Base-by-base conservation (phyloP, 2,113 vertebrate species). In the Chionodraco myersi region DNA sequence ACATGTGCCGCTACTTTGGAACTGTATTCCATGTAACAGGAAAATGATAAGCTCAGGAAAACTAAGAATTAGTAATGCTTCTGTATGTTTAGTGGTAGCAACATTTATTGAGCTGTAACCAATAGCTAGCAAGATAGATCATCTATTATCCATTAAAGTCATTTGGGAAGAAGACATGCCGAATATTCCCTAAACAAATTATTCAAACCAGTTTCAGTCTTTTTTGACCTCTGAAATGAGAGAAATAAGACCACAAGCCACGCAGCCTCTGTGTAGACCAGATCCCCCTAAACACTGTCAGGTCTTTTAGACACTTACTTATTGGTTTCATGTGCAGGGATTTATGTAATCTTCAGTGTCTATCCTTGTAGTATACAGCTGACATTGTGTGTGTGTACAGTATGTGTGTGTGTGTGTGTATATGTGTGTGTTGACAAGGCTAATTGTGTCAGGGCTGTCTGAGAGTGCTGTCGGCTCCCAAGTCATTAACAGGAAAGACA, bases 401-500 rank as follows among this genome's bases (percentile, higher is more conserved):
- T 77, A 15, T 56, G 15, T 45, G 53, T 59, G 66, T 75, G 70
- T 30, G 30, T 30, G 66, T 75, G 70, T 30, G 30, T 30, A 3
- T 30, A 3, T 30, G 30, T 30, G 30, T 30, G 3, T 30, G 30
- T 30, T 83, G 77, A 90, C n/a, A 16, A 81, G 82, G 65, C 82
- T 90, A 88, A 92, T 83, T 90, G 89, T 61, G 52, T 87, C 77
- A 62, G 69, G 88, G 82, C 83, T 85, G 81, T 89, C 87, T 84
- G 75, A 83, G 86, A 79, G 83, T 65, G 73, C 88, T 54, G 64
- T 72, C 34, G 70, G 82, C 89, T 90, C 83, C 83, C 87, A 21
- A 41, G 82, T 90, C 91, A 93, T 93, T 93, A 92, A 80, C 75
- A 78, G 79, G 77, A 90, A 82, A 89, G 88, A 92, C 92, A 92